A percentile compares a stretch with the other conserved stretches of the same genome.
phyloP scores from a whole-genome alignment of 2,888 invertebrate genomes.

The Volucella inflata region DNA sequence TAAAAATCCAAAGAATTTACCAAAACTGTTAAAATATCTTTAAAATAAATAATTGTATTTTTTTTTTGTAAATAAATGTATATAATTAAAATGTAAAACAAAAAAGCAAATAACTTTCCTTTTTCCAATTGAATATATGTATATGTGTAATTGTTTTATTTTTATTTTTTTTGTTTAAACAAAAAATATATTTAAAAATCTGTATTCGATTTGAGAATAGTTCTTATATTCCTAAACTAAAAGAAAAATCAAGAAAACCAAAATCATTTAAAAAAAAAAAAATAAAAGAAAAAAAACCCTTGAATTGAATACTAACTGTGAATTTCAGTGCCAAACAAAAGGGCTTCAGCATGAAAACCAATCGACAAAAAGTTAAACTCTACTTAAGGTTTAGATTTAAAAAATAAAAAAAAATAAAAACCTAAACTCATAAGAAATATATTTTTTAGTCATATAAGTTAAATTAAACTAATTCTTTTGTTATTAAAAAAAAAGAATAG shows the following conservation, averaged over 20 bases:
- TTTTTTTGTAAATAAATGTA: conserved; percentile 67
- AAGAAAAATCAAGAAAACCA: conserved; percentile 12
- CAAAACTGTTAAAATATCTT: conserved; percentile 40
- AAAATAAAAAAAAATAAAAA: conserved; percentile 11
- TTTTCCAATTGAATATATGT: conserved; percentile 33
- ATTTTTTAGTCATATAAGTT: conserved; percentile 50
- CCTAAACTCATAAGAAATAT: conserved; percentile 2
- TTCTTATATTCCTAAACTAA: background rate
- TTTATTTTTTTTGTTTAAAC: conserved; percentile 12
- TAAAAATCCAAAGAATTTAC: conserved; percentile 43
- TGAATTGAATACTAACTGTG: conserved; percentile 71
- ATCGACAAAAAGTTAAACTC: conserved; percentile 17
- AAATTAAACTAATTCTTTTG: conserved; percentile 51
- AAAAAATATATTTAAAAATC: conserved; percentile 6
- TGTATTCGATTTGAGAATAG: conserved; percentile 58
- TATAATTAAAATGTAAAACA: conserved; percentile 9
- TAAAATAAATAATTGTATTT: background rate
- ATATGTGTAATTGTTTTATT: conserved; percentile 20
- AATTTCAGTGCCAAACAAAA: conserved; percentile 72
- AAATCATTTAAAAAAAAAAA: background rate
- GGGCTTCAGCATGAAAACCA: conserved; percentile 62
- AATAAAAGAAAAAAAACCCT: conserved; percentile 18
- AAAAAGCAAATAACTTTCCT: conserved; percentile 17
- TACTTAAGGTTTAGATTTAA: conserved; percentile 2
- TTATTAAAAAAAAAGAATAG: conserved; percentile 23